phyloP scores from a whole-genome alignment of 2,888 invertebrate species.

The Heliconius charithonia region DNA sequence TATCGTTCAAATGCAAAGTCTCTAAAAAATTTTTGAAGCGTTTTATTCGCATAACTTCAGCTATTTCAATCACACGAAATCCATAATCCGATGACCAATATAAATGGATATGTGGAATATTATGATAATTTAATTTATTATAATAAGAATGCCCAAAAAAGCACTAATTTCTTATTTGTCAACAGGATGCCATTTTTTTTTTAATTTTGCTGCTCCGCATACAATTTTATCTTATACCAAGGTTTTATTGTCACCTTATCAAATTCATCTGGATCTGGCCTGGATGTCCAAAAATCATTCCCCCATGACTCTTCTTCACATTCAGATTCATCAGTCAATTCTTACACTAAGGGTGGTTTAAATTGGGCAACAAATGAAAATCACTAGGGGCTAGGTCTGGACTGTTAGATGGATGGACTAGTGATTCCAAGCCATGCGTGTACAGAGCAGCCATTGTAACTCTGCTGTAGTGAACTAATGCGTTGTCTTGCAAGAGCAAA shows the following conservation, averaged over 20 bases:
- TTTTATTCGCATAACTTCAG: constrained; percentile 48
- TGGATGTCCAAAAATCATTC: constrained; percentile 45
- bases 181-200: constrained; percentile 46
- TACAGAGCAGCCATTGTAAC: too few species aligned
- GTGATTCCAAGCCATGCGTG: too few species aligned
- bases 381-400: too few species aligned
- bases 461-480: too few species aligned
- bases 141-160: background rate
- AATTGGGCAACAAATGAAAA: too few species aligned
- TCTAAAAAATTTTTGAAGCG: background rate
- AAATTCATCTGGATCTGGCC: background rate
- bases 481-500: too few species aligned
- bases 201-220: constrained; percentile 43
- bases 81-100: background rate
- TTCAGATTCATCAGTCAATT: constrained; percentile 47
- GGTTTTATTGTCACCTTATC: constrained; percentile 17
- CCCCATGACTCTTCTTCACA: constrained; percentile 48
- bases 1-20: too few species aligned
- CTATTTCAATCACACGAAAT: constrained; percentile 46
- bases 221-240: constrained; percentile 43
- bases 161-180: constrained; percentile 47
- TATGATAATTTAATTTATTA: background rate
- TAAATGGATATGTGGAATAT: background rate
- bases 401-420: too few species aligned
- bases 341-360: constrained; percentile 41